A percentile compares a stretch with the other conserved stretches of the same genome.
phyloP scores from a whole-genome alignment of 2,113 vertebrate genomes.

The Oncorhynchus kisutch region DNA sequence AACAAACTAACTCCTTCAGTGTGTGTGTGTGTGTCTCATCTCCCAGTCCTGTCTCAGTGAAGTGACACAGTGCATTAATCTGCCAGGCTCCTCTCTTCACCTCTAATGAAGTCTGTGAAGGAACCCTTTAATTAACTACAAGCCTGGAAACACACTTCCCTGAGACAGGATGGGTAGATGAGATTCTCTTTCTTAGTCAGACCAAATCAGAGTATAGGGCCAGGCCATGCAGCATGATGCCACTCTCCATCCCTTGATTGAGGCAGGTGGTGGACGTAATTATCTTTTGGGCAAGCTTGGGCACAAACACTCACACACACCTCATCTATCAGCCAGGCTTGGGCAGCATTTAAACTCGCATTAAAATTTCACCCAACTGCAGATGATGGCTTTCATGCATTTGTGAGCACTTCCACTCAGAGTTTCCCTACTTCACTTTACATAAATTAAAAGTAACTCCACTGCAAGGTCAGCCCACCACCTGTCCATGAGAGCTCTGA shows the following conservation, averaged over 20 bases:
- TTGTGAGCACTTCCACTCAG: conserved; percentile 44
- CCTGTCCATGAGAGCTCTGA: not conserved
- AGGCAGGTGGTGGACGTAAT: conserved; percentile 65
- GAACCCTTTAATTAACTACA: conserved; percentile 76
- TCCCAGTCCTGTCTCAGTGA: too few relatives aligned
- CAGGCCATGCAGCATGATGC: not conserved
- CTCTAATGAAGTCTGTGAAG: conserved; percentile 67
- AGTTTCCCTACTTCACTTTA: conserved; percentile 31
- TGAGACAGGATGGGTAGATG: conserved; percentile 54
- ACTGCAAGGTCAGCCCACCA: conserved; percentile 13
- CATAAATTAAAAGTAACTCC: conserved; percentile 36
- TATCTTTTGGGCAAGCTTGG: conserved; percentile 36
- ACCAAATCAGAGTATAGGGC: conserved; percentile 8
- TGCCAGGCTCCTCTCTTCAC: not conserved
- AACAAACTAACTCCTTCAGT: not conserved
- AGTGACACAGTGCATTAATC: conserved; percentile 21
- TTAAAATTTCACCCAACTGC: conserved; percentile 60
- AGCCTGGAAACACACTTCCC: conserved; percentile 17
- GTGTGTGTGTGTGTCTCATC: not conserved
- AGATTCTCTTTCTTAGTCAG: conserved; percentile 40
- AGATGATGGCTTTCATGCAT: conserved; percentile 50
- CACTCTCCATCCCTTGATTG: conserved; percentile 27
- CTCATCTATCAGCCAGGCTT: conserved; percentile 55
- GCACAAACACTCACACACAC: not conserved
- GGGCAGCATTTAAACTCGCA: conserved; percentile 58